Evolutionary conservation across 2,797 vertebrate species (phyloP), one percentile per base, ranked within the genome.

Genomic region (Dipus sagitta): DNA sequence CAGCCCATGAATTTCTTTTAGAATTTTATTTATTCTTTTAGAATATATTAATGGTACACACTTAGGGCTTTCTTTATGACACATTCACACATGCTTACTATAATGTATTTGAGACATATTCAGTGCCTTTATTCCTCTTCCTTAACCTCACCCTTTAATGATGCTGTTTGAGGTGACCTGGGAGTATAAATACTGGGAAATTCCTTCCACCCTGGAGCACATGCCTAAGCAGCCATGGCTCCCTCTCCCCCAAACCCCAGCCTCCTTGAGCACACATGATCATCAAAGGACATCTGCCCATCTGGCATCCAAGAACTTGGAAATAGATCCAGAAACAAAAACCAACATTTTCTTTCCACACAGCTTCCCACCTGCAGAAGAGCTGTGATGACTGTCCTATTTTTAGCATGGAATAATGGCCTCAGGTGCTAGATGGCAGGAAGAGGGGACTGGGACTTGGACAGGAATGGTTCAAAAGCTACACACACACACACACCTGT

Each of bases 401-500:
- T 95, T 96, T 95, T 92, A 96, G 76, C 38, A 60, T 17, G 5
- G 70, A 82, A 89, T 71, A 84, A 94, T 88, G 68, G 67, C 71
- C 58, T 79, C 88, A 81, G 86, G 93, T 86, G 64, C 67, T 64
- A 28, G 90, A 71, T 72, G 58, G 34, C 18, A 74, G 68, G 32
- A 47, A 28, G 21, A 1, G 0, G 5, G 26, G 18, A 13, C 6
- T 15, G 21, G 70, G 32, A 13, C 84, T 88, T 17, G 70, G 32
- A 13, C 84, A 86, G 78, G 58, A 60, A 74, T 0, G 21, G 70
- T 26, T 76, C 12, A 5, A 20, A 71, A 60, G 58, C 64, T 72
- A 62, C 24, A 18, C 17, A 14, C 0, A 3, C 54, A 14, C 0
- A 3, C 54, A 23, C 47, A 47, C 0, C 0, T 28, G 60, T 8